These are phyloP conservation scores for Rhopilema esculentum DNA, from an alignment of 30 jellyfish, hydroid and myxozoan genomes.

Conservation along the genomic window DNA sequence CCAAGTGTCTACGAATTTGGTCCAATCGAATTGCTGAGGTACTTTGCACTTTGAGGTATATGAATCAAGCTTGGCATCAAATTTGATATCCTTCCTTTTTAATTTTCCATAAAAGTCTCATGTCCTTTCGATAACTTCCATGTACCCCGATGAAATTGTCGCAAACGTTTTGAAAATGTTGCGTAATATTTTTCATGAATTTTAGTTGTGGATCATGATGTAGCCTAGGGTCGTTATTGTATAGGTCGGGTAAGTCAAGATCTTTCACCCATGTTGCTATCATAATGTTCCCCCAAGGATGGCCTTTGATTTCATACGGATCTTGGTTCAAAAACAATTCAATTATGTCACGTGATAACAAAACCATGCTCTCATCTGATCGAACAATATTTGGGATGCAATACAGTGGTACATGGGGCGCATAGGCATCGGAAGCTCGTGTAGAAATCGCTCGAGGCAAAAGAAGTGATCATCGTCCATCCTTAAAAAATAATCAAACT, in stretches of 20 bases:
- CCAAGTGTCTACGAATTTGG: conserved; percentile 66
- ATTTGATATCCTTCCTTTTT: conserved; percentile 17
- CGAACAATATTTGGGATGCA: conserved; percentile 69
- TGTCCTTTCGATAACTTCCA: conserved; percentile 84
- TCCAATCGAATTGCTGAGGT: conserved; percentile 56
- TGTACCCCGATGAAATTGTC: conserved; percentile 79
- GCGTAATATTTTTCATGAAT: conserved; percentile 1
- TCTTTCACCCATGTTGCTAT: conserved; percentile 84
- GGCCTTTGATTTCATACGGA: conserved; percentile 67
- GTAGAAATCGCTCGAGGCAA: conserved; percentile 64
- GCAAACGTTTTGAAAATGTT: conserved; percentile 54
- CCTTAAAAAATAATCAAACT: conserved; percentile 83
- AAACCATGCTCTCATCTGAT: conserved; percentile 85
- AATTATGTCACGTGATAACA: conserved; percentile 78
- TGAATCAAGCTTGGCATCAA: conserved; percentile 24
- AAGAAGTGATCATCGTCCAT: conserved; percentile 84
- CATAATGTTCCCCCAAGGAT: conserved; percentile 89
- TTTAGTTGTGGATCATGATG: conserved; percentile 79
- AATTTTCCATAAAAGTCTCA: conserved; percentile 76
- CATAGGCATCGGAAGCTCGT: conserved; percentile 74
- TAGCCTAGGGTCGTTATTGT: conserved; percentile 71
- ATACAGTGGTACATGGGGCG: conserved; percentile 57
- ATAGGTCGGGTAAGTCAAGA: conserved; percentile 29
- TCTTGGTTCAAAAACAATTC: conserved; percentile 72
- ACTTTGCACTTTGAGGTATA: conserved; percentile 25